Percentiles rank a stretch among this genome's conserved stretches.
These are phyloP conservation scores for Hippotragus niger DNA, from an alignment of 2,113 vertebrate genomes.

Conservation along the genomic window DNA sequence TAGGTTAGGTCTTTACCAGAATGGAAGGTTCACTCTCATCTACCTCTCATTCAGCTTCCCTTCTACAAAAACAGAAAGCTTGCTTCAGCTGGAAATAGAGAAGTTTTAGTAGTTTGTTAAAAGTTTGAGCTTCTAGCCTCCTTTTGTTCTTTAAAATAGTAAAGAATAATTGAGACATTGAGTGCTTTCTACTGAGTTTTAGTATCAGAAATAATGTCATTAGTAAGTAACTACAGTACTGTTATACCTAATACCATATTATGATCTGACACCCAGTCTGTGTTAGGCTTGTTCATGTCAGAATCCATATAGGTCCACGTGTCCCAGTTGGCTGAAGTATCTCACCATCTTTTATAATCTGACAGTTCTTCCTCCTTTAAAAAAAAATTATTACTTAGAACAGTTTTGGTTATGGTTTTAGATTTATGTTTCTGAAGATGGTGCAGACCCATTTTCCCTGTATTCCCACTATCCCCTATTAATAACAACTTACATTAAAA, in stretches of 20 bases:
- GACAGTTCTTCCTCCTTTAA: neutral
- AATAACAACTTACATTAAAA: neutral
- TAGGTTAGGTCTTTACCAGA: neutral
- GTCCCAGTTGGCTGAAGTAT: neutral
- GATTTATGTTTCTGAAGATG: neutral
- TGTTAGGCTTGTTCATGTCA: neutral
- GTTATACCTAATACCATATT: neutral
- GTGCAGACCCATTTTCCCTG: neutral
- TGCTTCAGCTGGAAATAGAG: neutral
- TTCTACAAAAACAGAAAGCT: neutral
- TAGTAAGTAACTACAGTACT: neutral
- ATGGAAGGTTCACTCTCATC: neutral
- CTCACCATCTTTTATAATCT: neutral
- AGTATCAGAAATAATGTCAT: neutral
- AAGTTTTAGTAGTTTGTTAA: neutral
- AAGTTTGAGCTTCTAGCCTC: neutral
- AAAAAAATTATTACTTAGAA: neutral
- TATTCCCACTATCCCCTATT: neutral
- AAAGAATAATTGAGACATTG: neutral
- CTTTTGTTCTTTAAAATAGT: neutral
- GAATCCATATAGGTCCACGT: neutral
- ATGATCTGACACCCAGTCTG: neutral
- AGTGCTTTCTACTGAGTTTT: neutral
- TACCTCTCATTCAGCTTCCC: neutral
- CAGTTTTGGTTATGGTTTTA: neutral